Evolutionary conservation across 2,888 invertebrate species (phyloP).

Genomic region (Drosophila prostipennis): DNA sequence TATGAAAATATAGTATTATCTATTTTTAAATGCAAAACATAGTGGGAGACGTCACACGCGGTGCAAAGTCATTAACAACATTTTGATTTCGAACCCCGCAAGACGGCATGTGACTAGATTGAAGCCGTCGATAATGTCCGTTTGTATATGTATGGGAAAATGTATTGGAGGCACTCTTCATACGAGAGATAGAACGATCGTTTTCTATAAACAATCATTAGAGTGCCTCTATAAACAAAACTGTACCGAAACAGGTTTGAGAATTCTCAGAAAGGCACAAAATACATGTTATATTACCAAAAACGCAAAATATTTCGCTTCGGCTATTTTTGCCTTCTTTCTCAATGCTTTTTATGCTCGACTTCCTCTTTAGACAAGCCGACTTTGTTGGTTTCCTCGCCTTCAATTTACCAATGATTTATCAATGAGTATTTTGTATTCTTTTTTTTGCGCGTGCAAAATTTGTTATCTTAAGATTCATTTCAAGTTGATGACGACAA

Average conservation of each 20-base stretch:
- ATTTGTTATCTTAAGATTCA: constrained; percentile 26
- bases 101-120: constrained; percentile 37
- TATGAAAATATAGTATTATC: constrained; percentile 11
- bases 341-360: constrained; percentile 57
- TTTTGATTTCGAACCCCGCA: constrained; percentile 15
- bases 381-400: constrained; percentile 10
- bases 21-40: constrained; percentile 28
- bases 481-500: constrained; percentile 54
- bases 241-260: constrained; percentile 26
- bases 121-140: constrained; percentile 23
- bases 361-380: constrained; percentile 54
- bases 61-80: constrained; percentile 39
- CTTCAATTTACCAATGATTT: constrained; percentile 44
- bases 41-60: constrained; percentile 33
- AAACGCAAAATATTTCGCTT: constrained; percentile 25
- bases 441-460: constrained; percentile 61
- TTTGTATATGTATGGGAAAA: constrained; percentile 9
- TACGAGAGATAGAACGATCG: constrained; percentile 7
- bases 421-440: constrained; percentile 52
- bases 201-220: constrained; percentile 17
- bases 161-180: background rate
- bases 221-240: constrained; percentile 13
- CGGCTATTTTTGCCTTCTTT: constrained; percentile 26
- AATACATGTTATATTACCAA: constrained; percentile 31
- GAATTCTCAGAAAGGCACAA: constrained; percentile 5